These are phyloP conservation scores for Lateolabrax maculatus DNA, from an alignment of 2,797 vertebrate genomes.

Conservation along the genomic window DNA sequence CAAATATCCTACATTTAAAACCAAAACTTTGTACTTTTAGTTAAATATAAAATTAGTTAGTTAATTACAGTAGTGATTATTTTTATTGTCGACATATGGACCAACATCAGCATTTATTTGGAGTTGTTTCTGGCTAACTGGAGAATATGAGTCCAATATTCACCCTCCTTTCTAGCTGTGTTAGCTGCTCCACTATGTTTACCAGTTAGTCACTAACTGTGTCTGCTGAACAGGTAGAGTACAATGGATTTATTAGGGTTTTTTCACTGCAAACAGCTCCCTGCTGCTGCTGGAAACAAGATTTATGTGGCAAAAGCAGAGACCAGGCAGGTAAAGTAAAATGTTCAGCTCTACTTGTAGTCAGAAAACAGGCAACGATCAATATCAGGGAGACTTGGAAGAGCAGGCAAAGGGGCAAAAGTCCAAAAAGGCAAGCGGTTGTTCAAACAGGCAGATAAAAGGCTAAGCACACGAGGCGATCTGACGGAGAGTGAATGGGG, in stretches of 20 bases:
- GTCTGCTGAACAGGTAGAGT: neutral
- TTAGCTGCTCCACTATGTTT: neutral
- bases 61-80: neutral
- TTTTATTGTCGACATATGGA: no score
- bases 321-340: neutral
- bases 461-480: no score
- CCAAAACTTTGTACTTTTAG: neutral
- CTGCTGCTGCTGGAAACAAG: neutral
- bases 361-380: neutral
- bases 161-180: neutral
- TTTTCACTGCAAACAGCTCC: neutral
- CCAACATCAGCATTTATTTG: neutral
- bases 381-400: neutral
- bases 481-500: no score
- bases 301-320: no score
- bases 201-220: neutral
- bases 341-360: neutral
- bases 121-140: neutral
- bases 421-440: neutral
- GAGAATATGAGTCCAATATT: neutral
- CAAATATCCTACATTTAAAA: neutral
- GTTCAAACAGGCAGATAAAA: neutral
- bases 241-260: neutral
- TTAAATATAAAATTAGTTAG: neutral
- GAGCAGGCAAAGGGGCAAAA: neutral